A percentile compares a stretch with the other conserved stretches of the same genome.
Evolutionary conservation across 2,113 vertebrate genomes (phyloP).

Genomic region (Vidua macroura): DNA sequence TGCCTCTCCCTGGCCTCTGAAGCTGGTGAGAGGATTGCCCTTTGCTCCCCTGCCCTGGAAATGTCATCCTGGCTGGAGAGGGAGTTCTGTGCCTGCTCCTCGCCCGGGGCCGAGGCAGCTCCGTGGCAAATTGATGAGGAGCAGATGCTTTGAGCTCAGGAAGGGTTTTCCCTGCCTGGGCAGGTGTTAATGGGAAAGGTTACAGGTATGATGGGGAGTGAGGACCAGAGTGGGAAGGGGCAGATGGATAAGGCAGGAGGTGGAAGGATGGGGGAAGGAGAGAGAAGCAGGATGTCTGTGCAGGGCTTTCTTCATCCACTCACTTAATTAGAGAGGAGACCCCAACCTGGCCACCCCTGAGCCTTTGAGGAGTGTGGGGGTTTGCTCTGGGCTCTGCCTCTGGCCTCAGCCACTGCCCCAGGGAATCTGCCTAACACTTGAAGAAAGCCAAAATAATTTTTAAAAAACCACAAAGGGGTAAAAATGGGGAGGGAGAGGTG

Average conservation of each 20-base stretch:
- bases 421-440: background rate
- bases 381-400: background rate
- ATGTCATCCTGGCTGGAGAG: slow-evolving; percentile 34
- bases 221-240: background rate
- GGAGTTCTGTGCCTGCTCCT: slow-evolving; percentile 53
- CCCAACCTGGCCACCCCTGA: background rate
- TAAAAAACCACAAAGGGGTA: background rate
- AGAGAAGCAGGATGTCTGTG: background rate
- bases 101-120: slow-evolving; percentile 31
- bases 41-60: slow-evolving; percentile 65
- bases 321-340: background rate
- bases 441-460: background rate
- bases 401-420: background rate
- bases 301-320: background rate
- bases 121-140: slow-evolving; percentile 53
- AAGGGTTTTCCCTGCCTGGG: slow-evolving; percentile 44
- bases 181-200: slow-evolving; percentile 29
- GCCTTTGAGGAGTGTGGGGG: background rate
- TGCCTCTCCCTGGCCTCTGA: background rate
- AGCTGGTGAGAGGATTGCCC: background rate
- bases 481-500: slow-evolving; percentile 12
- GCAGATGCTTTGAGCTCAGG: slow-evolving; percentile 62
- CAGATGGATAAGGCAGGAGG: background rate
- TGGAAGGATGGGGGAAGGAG: background rate
- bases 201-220: background rate